Base-by-base conservation (phyloP, 2,113 vertebrate genomes). In the Nannobrachium achirus region DNA sequence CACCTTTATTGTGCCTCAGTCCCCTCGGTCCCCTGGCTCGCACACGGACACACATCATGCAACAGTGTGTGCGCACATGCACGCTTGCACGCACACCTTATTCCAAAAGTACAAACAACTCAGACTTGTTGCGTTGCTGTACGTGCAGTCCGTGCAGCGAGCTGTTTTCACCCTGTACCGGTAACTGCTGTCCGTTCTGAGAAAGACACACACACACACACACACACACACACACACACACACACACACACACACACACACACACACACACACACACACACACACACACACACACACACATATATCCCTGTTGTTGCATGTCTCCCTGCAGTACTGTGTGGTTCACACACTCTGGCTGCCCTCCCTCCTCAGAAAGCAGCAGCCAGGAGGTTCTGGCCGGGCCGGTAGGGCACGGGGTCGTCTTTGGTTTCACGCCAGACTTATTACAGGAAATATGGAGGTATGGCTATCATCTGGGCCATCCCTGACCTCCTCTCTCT, bases 341-440 rank as follows among this genome's bases (percentile, higher is more conserved):
- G 57, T 68, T 79, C 74, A 50, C 66, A 66, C 10, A 74, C 66
- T 73, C 57, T 59, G 45, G 16, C 60, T 80, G 52, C 55, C n/a
- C 75, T 86, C 55, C n/a, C 75, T 86, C 41, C 78, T 76, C 66
- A 79, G 66, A 85, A 80, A 76, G 71, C 58, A 45, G 49, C 53
- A 58, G 67, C 77, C n/a, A n/a, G 61, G 70, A 62, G 71, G 33
- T 75, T 86, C n/a, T 71, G 53, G 60, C 19, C 44, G 71, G 10
- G 56, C 59, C 61, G 10, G 49, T n/a, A 71, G 66, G 57, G 42
- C 44, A 76, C 75, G 58, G 85, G 19, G 75, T 86, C 8, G 0
- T 80, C 78, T 86, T 84, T 88, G 69, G 82, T 88, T 83, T 77
- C 69, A 78, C 82, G 72, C 79, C 72, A 85, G 83, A 83, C 77